Conservation (phyloP, 1,140 invertebrate species). For the Scylla paramamosain region DNA sequence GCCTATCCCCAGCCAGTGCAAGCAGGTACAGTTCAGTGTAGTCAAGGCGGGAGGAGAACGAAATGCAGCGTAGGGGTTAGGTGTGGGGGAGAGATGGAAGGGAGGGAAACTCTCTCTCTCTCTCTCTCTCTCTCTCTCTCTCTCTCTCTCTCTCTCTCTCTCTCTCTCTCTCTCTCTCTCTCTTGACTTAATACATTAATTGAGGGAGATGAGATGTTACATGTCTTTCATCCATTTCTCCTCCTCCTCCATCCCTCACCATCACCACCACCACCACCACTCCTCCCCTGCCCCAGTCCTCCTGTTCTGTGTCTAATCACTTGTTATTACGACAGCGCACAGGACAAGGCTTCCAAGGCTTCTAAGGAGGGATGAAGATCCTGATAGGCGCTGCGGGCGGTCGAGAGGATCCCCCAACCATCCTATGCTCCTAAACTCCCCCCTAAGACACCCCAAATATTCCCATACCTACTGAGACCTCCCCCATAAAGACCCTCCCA, state of each 20-base stretch:
- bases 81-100: neutral
- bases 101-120: neutral
- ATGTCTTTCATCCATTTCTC: neutral
- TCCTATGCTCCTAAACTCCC: too few species aligned
- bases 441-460: too few species aligned
- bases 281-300: neutral
- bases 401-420: too few species aligned
- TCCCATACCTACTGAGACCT: neutral
- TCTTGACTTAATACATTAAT: neutral
- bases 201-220: neutral
- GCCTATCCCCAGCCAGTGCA: neutral
- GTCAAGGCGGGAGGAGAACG: neutral
- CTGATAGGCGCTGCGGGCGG: too few species aligned
- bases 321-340: conserved; percentile 29
- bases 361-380: neutral
- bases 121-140: neutral
- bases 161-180: neutral
- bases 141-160: neutral
- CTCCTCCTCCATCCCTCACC: neutral
- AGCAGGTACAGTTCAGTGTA: too few species aligned
- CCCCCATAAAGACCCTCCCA: neutral
- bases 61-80: too few species aligned
- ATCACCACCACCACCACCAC: neutral
- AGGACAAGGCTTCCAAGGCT: neutral
- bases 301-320: conserved; percentile 35